Evolutionary conservation across 2,113 vertebrate species (phyloP).

Genomic region (Nannobrachium achirus): DNA sequence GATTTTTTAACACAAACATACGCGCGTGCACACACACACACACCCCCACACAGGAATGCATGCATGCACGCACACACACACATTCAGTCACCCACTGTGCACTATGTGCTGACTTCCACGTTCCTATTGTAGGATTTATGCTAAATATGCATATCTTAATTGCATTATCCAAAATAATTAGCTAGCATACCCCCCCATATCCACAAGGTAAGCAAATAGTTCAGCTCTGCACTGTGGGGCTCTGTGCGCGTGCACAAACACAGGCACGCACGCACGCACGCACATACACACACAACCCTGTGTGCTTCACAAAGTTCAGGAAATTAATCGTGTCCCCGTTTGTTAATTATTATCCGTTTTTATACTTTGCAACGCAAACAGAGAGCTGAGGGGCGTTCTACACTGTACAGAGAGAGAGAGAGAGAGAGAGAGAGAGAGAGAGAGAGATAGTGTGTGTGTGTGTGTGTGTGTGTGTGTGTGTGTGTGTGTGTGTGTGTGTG

Average conservation of each 20-base stretch:
- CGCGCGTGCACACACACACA: too few species aligned
- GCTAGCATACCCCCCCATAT: slow-evolving; percentile 43
- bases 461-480: too few species aligned
- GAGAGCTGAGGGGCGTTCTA: slow-evolving; percentile 9
- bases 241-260: neutral
- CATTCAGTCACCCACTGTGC: neutral
- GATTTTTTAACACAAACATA: too few species aligned
- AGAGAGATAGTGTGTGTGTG: too few species aligned
- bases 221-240: neutral
- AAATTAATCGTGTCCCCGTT: slow-evolving; percentile 45
- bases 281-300: too few species aligned
- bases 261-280: too few species aligned
- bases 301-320: neutral
- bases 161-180: slow-evolving; percentile 72
- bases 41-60: too few species aligned
- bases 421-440: neutral
- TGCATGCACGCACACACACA: slow-evolving; percentile 1
- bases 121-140: slow-evolving; percentile 68
- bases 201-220: slow-evolving; percentile 51
- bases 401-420: neutral
- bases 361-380: slow-evolving; percentile 19
- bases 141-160: slow-evolving; percentile 73
- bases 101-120: slow-evolving; percentile 63
- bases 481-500: too few species aligned
- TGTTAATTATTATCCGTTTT: slow-evolving; percentile 85